Conservation (phyloP, 2,113 vertebrate species). For the Dendrocopos noguchii region DNA sequence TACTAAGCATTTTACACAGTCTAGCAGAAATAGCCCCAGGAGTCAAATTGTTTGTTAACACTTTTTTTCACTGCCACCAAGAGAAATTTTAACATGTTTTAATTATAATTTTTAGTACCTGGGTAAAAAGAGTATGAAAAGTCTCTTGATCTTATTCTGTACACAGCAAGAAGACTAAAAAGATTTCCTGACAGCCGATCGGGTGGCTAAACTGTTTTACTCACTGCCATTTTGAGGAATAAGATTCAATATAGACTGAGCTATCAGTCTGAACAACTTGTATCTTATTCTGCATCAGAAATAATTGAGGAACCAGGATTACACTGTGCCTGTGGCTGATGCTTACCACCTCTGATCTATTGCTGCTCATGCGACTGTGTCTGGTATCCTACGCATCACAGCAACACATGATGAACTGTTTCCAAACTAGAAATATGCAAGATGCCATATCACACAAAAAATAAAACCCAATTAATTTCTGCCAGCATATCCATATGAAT, state of each 20-base stretch:
- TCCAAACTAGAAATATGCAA: background rate
- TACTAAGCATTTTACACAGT: background rate
- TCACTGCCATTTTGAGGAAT: background rate
- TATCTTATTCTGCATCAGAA: background rate
- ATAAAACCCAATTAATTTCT: background rate
- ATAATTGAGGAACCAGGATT: background rate
- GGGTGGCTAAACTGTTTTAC: background rate
- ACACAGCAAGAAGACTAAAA: background rate
- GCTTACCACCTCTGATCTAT: background rate
- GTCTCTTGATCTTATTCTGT: background rate
- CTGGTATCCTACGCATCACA: background rate
- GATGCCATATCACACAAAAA: background rate
- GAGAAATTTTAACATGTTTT: conserved; percentile 3
- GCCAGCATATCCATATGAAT: background rate
- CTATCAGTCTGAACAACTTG: background rate
- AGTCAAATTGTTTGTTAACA: background rate
- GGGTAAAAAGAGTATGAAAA: background rate
- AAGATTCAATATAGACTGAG: background rate
- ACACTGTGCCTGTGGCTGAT: background rate
- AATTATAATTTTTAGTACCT: background rate
- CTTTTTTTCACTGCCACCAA: background rate
- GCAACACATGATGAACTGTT: background rate
- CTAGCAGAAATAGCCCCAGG: background rate
- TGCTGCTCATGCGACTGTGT: background rate
- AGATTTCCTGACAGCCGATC: background rate